Evolutionary conservation across 2,797 vertebrate genomes (phyloP), one percentile per base, ranked within the genome.

Genomic region (Hyperoplus immaculatus): DNA sequence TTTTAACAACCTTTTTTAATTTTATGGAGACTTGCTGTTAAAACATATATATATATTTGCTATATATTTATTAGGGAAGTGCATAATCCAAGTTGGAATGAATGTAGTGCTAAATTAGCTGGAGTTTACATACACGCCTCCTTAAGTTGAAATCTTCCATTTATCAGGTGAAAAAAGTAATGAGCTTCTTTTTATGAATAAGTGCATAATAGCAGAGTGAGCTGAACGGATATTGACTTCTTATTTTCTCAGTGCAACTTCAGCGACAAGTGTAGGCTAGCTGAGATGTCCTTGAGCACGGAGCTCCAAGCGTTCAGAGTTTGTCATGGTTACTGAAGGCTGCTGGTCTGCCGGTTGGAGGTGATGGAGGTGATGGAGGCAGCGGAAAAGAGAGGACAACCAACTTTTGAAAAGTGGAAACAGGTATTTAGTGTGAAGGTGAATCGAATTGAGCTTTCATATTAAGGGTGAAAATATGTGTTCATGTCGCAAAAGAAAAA

Each of bases 221-320:
- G 21, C 42, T 73, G 14, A 68, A 71, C 3, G 0, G 41, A 29
- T 5, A 4, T 38, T 13, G 57, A 29, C 46, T 16, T 61, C 21
- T 29, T 8, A 4, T 12, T 50, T 50, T 49, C n/a, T 75, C 42
- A 49, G 38, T 47, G 6, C 6, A 9, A 41, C 29, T 73, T 60
- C n/a, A 58, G 29, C 29, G 29, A 60, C 39, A 42, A 62, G 67
- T 60, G 55, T 42, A n/a, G n/a, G n/a, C n/a, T n/a, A 10, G 16
- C 51, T 12, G 39, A 74, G 13, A 49, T 51, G 69, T 60, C 80
- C 66, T 72, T 77, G 78, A 79, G 78, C 60, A 8, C 15, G 15
- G 29, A 56, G 70, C 41, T 68, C 18, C 58, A 29, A 0, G 51
- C 5, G 55, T 60, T 69, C 18, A 62, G 9, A 57, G 55, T 56